Percentiles rank a stretch among this genome's conserved stretches.
These are phyloP conservation scores for Thaleichthys pacificus DNA, from an alignment of 2,797 vertebrate genomes.

Conservation along the genomic window DNA sequence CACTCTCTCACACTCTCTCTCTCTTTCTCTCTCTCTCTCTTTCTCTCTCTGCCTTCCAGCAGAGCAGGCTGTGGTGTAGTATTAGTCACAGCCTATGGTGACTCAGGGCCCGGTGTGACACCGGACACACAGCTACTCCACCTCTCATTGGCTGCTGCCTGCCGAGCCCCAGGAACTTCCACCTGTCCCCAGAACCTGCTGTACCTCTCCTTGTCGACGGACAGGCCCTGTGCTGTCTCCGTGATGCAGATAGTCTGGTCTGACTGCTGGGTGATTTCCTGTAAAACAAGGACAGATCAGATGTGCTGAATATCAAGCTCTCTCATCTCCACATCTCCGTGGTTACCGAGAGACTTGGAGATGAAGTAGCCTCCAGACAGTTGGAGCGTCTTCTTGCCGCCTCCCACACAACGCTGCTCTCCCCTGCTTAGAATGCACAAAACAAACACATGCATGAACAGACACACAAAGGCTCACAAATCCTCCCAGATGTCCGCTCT, in stretches of 20 bases:
- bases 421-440: constrained; percentile 29
- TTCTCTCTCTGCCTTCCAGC: not conserved
- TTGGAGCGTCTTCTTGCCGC: constrained; percentile 42
- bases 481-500: constrained; percentile 19
- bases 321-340: constrained; percentile 38
- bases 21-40: not conserved
- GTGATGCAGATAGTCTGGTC: not conserved
- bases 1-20: not conserved
- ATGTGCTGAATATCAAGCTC: not conserved
- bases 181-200: constrained; percentile 1
- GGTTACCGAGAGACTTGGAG: constrained; percentile 25
- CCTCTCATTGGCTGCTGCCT: constrained; percentile 9
- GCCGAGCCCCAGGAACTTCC: not conserved
- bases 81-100: constrained; percentile 38
- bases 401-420: constrained; percentile 45
- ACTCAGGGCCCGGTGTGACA: constrained; percentile 44
- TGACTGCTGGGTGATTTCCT: not conserved
- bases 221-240: constrained; percentile 1
- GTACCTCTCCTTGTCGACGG: constrained; percentile 16
- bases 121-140: constrained; percentile 23
- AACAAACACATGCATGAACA: constrained; percentile 38
- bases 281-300: not conserved
- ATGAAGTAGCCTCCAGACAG: constrained; percentile 49
- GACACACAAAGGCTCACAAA: constrained; percentile 31
- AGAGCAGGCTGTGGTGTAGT: constrained; percentile 1